These are phyloP conservation scores for Drosophila meridiana DNA, from an alignment of 2,888 invertebrate genomes.

Conservation along the genomic window DNA sequence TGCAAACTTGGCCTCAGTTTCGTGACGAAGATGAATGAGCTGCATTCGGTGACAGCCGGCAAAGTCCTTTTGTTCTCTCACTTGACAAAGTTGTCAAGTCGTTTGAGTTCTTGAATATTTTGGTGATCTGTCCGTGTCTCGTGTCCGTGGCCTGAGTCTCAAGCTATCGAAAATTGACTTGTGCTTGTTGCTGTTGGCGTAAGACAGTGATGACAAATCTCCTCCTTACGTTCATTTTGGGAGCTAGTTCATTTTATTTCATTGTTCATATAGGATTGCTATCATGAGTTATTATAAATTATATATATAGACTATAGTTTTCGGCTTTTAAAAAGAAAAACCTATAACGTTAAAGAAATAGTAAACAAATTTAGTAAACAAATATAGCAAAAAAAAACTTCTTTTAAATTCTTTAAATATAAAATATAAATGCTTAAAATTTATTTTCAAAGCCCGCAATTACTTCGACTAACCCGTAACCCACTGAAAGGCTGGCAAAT, in stretches of 20 bases:
- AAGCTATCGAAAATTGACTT: constrained; percentile 27
- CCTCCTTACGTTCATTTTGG: neutral
- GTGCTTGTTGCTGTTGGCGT: constrained; percentile 24
- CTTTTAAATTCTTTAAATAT: neutral
- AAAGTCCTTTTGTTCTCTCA: constrained; percentile 56
- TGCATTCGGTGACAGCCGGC: constrained; percentile 37
- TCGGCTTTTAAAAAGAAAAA: no score
- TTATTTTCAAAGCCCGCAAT: constrained; percentile 1
- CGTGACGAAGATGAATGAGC: constrained; percentile 75
- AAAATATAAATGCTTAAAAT: neutral
- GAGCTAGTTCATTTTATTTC: no score
- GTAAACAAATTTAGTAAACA: no score
- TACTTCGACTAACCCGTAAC: constrained; percentile 16
- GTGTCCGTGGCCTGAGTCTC: neutral
- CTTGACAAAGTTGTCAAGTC: constrained; percentile 62
- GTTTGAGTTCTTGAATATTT: constrained; percentile 35
- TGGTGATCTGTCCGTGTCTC: constrained; percentile 6
- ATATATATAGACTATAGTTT: no score
- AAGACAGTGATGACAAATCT: constrained; percentile 35
- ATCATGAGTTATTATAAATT: neutral
- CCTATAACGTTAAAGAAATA: no score
- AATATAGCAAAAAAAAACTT: neutral
- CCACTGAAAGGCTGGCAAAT: constrained; percentile 12
- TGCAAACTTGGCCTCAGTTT: constrained; percentile 73
- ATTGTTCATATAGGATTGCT: neutral